Conservation (phyloP, 2,888 invertebrate genomes). For the Petrolisthes manimaculis region DNA sequence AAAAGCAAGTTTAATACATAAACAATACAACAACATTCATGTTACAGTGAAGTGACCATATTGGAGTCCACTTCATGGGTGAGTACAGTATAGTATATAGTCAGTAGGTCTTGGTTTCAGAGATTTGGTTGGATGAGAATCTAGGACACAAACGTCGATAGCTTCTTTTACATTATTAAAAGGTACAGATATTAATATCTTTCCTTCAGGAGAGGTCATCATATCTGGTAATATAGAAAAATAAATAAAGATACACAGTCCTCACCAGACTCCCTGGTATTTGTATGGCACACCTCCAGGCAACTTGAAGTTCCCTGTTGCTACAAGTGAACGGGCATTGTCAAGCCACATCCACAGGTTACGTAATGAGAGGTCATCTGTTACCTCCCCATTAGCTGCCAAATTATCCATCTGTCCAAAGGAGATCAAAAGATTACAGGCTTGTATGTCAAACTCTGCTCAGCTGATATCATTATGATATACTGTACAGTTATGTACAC, state of each 20-base stretch:
- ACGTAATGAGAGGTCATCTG: slow-evolving; percentile 78
- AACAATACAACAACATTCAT: neutral
- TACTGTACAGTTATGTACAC: neutral
- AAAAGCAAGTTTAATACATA: slow-evolving; percentile 19
- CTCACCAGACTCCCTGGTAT: slow-evolving; percentile 76
- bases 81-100: no score
- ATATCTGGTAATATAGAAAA: no score
- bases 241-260: neutral
- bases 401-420: slow-evolving; percentile 72
- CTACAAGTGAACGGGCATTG: slow-evolving; percentile 78
- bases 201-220: no score
- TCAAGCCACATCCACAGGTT: slow-evolving; percentile 89
- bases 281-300: slow-evolving; percentile 71
- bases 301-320: slow-evolving; percentile 73
- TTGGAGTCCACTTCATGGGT: no score
- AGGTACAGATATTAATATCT: no score
- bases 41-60: no score
- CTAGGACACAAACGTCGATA: no score
- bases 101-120: no score
- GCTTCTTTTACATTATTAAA: no score
- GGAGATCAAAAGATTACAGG: neutral
- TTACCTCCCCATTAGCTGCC: slow-evolving; percentile 83
- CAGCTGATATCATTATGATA: neutral
- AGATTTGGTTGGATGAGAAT: no score
- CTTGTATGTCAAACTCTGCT: neutral